Evolutionary conservation across 2,888 invertebrate species (phyloP).

Genomic region (Drosophila quinaria): DNA sequence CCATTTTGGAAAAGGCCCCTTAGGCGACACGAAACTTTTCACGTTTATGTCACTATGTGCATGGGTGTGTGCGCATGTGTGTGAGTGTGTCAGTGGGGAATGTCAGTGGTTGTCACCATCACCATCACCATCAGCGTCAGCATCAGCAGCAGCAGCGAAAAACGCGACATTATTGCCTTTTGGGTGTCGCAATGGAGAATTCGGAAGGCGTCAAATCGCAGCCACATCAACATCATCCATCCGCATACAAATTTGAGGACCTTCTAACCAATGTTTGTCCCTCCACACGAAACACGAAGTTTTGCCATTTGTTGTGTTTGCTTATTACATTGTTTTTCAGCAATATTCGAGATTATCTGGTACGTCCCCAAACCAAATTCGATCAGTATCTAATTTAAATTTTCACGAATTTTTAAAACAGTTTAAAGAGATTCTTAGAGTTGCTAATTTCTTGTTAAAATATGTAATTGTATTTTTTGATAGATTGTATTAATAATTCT

Average conservation of each 20-base stretch:
- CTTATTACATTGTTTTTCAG: slow-evolving; percentile 43
- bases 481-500: not conserved
- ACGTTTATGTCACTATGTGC: slow-evolving; percentile 24
- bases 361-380: slow-evolving; percentile 28
- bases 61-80: slow-evolving; percentile 1
- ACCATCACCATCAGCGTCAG: slow-evolving; percentile 73
- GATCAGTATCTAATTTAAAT: slow-evolving; percentile 20
- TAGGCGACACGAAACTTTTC: slow-evolving; percentile 28
- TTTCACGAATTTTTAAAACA: slow-evolving; percentile 3
- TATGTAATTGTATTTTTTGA: too few species aligned
- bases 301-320: slow-evolving; percentile 19
- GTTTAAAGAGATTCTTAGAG: not conserved
- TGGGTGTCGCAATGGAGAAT: slow-evolving; percentile 56
- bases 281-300: slow-evolving; percentile 4
- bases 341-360: slow-evolving; percentile 41
- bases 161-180: slow-evolving; percentile 73
- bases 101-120: slow-evolving; percentile 77
- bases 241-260: slow-evolving; percentile 39
- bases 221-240: slow-evolving; percentile 24
- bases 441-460: too few species aligned
- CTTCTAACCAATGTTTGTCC: not conserved
- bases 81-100: slow-evolving; percentile 40
- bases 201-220: slow-evolving; percentile 49
- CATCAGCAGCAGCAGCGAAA: slow-evolving; percentile 43
- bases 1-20: slow-evolving; percentile 35